phyloP scores from a whole-genome alignment of 2,888 invertebrate species.

The Leptopilina myrica region DNA sequence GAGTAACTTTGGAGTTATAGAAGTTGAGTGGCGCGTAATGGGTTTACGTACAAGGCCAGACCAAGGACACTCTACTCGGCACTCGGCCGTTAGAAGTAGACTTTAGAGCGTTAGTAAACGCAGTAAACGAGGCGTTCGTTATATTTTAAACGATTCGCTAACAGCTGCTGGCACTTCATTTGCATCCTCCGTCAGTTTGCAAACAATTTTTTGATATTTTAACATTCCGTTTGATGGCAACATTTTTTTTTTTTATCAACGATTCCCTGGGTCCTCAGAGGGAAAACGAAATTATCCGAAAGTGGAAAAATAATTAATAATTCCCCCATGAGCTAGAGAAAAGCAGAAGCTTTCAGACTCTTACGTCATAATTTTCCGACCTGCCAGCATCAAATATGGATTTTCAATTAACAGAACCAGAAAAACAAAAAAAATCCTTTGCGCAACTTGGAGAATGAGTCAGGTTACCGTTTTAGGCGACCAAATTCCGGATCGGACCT shows the following conservation, averaged over 20 bases:
- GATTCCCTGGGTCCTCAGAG: too few relatives aligned
- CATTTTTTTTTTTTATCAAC: too few relatives aligned
- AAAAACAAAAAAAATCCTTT: neutral
- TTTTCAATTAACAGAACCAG: neutral
- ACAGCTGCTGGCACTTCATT: slow-evolving; percentile 13
- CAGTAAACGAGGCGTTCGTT: slow-evolving; percentile 34
- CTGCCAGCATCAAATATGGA: neutral
- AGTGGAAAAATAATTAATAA: too few relatives aligned
- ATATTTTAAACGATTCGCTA: slow-evolving; percentile 37
- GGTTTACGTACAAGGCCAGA: slow-evolving; percentile 53
- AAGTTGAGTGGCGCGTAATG: slow-evolving; percentile 52
- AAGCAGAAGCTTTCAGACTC: too few relatives aligned
- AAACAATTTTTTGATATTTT: too few relatives aligned
- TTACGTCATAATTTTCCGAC: too few relatives aligned
- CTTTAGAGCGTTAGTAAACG: slow-evolving; percentile 21
- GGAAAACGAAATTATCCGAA: too few relatives aligned
- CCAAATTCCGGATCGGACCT: slow-evolving; percentile 11
- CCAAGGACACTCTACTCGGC: slow-evolving; percentile 50
- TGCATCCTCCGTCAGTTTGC: neutral
- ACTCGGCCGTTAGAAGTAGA: slow-evolving; percentile 29
- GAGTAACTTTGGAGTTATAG: slow-evolving; percentile 42
- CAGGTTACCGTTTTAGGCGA: slow-evolving; percentile 1
- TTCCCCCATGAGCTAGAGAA: too few relatives aligned
- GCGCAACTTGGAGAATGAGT: slow-evolving; percentile 4
- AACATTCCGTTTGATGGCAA: too few relatives aligned